Percentiles rank a stretch among this genome's conserved stretches.
Evolutionary conservation across 2,797 vertebrate species (phyloP).

Genomic region (Rhincodon typus): DNA sequence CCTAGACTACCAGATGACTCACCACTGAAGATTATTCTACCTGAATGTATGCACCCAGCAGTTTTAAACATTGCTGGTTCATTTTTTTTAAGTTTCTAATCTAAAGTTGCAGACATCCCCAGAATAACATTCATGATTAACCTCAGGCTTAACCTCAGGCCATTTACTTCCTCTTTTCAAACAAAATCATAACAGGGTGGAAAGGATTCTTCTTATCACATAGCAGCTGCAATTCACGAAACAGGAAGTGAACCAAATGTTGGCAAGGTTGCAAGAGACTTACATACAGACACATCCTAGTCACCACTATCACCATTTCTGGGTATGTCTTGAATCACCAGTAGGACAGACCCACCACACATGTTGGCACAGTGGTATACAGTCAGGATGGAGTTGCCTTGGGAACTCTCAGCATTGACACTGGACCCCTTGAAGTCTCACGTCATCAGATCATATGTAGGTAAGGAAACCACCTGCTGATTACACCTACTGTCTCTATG

Average conservation of each 20-base stretch:
- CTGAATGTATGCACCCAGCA: neutral
- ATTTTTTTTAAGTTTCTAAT: neutral
- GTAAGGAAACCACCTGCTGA: too few relatives aligned
- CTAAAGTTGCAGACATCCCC: neutral
- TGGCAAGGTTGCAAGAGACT: too few relatives aligned
- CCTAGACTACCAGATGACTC: neutral
- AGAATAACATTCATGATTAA: neutral
- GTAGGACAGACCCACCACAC: too few relatives aligned
- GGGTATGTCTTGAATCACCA: too few relatives aligned
- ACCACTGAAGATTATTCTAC: neutral
- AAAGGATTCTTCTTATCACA: neutral
- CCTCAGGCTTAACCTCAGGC: neutral
- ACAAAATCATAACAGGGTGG: neutral
- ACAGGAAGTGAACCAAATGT: neutral
- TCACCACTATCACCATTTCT: too few relatives aligned
- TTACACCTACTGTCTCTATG: too few relatives aligned
- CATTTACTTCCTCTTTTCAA: neutral
- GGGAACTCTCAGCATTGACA: too few relatives aligned
- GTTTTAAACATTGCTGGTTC: neutral
- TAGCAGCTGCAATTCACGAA: neutral
- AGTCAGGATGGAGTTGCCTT: too few relatives aligned
- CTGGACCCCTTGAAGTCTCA: too few relatives aligned
- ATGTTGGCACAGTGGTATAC: too few relatives aligned
- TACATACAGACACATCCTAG: too few relatives aligned
- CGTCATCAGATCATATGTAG: too few relatives aligned